These are phyloP conservation scores for Istiophorus platypterus DNA, from an alignment of 2,113 vertebrate species.

Conservation along the genomic window DNA sequence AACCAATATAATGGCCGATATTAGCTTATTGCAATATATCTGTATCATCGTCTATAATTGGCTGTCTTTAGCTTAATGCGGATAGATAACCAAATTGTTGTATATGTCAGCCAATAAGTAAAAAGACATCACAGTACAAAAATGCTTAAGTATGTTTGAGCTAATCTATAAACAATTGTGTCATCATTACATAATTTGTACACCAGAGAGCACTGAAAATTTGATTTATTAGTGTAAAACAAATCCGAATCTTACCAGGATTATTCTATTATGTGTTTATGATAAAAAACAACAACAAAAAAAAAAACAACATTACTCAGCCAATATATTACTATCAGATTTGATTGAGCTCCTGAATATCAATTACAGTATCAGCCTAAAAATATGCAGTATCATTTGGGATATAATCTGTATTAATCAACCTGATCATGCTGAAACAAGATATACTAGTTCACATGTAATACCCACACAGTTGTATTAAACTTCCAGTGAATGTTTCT, in stretches of 20 bases:
- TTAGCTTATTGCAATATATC: background rate
- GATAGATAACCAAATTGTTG: background rate
- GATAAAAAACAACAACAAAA: no score
- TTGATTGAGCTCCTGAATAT: background rate
- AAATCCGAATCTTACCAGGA: background rate
- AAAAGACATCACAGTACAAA: no score
- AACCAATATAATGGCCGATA: background rate
- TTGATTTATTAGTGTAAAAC: background rate
- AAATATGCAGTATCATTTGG: background rate
- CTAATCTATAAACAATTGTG: background rate
- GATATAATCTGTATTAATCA: background rate
- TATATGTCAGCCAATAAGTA: background rate
- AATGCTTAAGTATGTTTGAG: background rate
- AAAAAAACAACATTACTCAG: no score
- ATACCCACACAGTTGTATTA: background rate
- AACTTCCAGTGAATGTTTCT: slow-evolving; percentile 4
- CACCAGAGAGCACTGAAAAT: no score
- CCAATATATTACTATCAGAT: background rate
- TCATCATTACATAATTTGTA: background rate
- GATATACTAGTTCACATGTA: background rate
- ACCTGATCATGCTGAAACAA: background rate
- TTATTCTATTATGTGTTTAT: background rate
- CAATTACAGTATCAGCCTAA: background rate
- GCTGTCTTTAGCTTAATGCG: background rate
- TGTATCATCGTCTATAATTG: background rate